phyloP scores from a whole-genome alignment of 1,140 invertebrate species.

The Ctenoplectra terminalis region DNA sequence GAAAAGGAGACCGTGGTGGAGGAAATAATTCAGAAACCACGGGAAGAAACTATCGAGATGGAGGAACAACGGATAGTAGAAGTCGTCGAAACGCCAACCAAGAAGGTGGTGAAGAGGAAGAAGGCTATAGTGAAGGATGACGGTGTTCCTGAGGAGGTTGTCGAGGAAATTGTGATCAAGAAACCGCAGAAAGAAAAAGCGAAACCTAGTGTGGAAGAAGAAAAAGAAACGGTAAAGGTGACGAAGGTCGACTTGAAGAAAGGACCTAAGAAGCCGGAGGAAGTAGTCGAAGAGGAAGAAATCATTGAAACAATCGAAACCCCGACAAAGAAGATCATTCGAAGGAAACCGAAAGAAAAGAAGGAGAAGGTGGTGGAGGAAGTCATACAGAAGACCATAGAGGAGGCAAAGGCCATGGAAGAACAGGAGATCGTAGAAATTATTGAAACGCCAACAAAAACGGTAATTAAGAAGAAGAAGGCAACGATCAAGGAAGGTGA shows the following conservation, averaged over 20 bases:
- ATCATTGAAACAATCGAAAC: slow-evolving; percentile 68
- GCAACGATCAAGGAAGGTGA: slow-evolving; percentile 57
- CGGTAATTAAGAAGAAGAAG: slow-evolving; percentile 52
- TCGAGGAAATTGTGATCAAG: slow-evolving; percentile 67
- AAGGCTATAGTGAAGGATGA: slow-evolving; percentile 64
- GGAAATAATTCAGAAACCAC: slow-evolving; percentile 54
- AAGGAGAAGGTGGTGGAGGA: slow-evolving; percentile 59
- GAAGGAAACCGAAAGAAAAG: slow-evolving; percentile 70
- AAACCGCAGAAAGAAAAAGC: slow-evolving; percentile 58
- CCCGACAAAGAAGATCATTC: slow-evolving; percentile 70
- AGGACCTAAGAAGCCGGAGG: slow-evolving; percentile 59
- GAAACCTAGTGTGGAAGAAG: slow-evolving; percentile 27
- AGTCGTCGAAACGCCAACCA: slow-evolving; percentile 58
- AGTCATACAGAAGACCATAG: slow-evolving; percentile 49
- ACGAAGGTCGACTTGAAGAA: slow-evolving; percentile 24
- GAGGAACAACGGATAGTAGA: slow-evolving; percentile 62
- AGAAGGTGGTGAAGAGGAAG: slow-evolving; percentile 67
- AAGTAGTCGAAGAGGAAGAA: slow-evolving; percentile 54
- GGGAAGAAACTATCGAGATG: slow-evolving; percentile 43
- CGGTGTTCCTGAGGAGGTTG: slow-evolving; percentile 59
- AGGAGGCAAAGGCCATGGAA: slow-evolving; percentile 48
- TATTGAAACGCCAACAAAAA: slow-evolving; percentile 51
- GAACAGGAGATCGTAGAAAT: slow-evolving; percentile 62
- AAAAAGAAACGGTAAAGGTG: slow-evolving; percentile 21
- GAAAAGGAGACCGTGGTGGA: slow-evolving; percentile 45